Percentiles rank a stretch among this genome's conserved stretches.
Conservation (phyloP, 1,140 invertebrate genomes). For the Charaxes varanes region DNA sequence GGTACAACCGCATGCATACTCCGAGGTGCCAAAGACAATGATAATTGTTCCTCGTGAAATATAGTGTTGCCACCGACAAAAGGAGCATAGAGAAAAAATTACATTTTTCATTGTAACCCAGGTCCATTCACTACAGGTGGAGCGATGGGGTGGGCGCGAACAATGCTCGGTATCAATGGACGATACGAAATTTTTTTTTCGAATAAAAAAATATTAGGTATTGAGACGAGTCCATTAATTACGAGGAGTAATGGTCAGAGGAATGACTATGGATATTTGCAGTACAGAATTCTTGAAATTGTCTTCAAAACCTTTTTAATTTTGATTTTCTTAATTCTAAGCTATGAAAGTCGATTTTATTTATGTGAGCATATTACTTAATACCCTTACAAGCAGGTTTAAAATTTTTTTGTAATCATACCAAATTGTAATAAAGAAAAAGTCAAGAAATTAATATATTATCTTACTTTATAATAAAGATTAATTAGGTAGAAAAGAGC, state of each 20-base stretch:
- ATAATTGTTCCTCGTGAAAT: slow-evolving; percentile 70
- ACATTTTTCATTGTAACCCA: slow-evolving; percentile 59
- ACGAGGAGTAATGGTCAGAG: slow-evolving; percentile 11
- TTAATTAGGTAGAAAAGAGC: too few species aligned
- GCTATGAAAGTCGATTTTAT: too few species aligned
- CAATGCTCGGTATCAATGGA: slow-evolving; percentile 63
- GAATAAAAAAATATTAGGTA: slow-evolving; percentile 27
- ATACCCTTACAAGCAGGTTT: too few species aligned
- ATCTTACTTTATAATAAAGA: too few species aligned
- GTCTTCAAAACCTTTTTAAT: too few species aligned
- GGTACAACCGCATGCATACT: slow-evolving; percentile 48
- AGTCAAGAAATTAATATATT: too few species aligned
- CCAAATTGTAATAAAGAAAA: too few species aligned
- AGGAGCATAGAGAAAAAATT: slow-evolving; percentile 48
- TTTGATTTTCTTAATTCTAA: too few species aligned
- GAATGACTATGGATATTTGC: slow-evolving; percentile 13
- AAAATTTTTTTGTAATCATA: too few species aligned
- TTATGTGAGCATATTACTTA: too few species aligned
- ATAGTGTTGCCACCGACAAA: slow-evolving; percentile 70
- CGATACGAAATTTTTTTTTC: slow-evolving; percentile 48
- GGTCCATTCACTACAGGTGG: slow-evolving; percentile 64
- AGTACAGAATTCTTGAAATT: neutral
- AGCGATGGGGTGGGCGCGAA: slow-evolving; percentile 46
- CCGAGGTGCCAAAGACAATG: slow-evolving; percentile 69
- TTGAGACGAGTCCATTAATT: slow-evolving; percentile 20